These are phyloP conservation scores for Cliona cf. orientalis DNA, from an alignment of 37 sponge, comb jelly and placozoan species.

Conservation along the genomic window DNA sequence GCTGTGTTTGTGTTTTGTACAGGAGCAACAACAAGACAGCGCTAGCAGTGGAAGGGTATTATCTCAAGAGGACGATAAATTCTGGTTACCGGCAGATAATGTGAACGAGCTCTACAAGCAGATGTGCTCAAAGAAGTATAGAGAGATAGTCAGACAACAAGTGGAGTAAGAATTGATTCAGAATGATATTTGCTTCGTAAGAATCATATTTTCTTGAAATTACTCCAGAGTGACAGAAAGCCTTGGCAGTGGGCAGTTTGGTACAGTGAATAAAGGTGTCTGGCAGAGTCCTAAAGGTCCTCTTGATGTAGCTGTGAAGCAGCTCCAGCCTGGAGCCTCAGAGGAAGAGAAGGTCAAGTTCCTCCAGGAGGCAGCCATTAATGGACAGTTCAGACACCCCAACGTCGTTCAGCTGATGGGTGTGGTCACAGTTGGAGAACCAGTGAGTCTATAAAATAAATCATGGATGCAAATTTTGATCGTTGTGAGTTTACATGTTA, in stretches of 20 bases:
- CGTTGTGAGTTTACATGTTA: background rate
- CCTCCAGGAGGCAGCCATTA: conserved; percentile 75
- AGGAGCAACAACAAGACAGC: background rate
- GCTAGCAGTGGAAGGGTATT: background rate
- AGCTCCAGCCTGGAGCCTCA: conserved; percentile 23
- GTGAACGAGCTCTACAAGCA: conserved; percentile 58
- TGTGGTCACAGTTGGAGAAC: conserved; percentile 70
- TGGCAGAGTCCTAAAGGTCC: conserved; percentile 33
- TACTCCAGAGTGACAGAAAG: too few relatives aligned
- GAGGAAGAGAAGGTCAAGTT: conserved; percentile 64
- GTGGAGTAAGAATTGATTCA: conserved; percentile 44
- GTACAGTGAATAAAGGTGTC: conserved; percentile 52
- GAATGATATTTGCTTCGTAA: background rate
- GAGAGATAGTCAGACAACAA: conserved; percentile 41
- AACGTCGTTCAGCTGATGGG: conserved; percentile 68
- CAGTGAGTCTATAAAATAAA: conserved; percentile 30
- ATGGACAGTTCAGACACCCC: conserved; percentile 65
- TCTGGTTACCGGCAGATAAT: conserved; percentile 65
- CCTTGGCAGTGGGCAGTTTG: conserved; percentile 77
- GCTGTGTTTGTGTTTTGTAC: background rate
- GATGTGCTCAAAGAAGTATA: conserved; percentile 48
- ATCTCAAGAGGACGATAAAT: conserved; percentile 37
- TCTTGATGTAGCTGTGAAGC: conserved; percentile 57
- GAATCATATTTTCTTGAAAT: background rate
- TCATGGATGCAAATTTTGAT: background rate